Evolutionary conservation across 92 coral and sea anemone species (phyloP), one percentile per base, ranked within the genome.

Genomic region (Phymanthus crucifer): DNA sequence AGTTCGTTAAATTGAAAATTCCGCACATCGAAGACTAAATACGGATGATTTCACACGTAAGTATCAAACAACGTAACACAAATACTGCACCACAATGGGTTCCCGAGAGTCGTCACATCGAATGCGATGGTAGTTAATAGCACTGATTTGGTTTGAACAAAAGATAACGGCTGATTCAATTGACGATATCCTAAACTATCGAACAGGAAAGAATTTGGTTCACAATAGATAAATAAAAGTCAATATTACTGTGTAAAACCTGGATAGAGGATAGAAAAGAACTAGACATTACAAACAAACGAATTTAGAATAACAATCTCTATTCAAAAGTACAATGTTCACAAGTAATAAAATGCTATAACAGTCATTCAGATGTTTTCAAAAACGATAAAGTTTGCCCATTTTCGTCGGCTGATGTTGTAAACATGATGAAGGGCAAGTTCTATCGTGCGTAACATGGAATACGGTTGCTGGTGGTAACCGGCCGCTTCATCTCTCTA

Each of bases 381-480:
- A 29, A 17, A 29, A 61, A 61, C 27, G 32, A 61, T 24, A 54
- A 54, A 9, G n/a, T 23, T 54, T 54, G 6, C n/a, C 4, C 64
- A 54, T 61, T 61, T 61, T 61, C 6, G 11, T 38, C 47, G 81
- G 72, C 65, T 61, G 57, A 38, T 26, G 29, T 71, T 48, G 68
- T 64, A 77, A 77, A 77, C 81, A 77, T 64, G 81, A 64, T 35
- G 65, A 40, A 13, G 9, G n/a, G 29, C 36, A 21, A 16, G 71
- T 10, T 57, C 66, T 24, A 61, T 61, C 68, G 68, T 61, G 68
- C 68, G 68, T 61, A 61, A 61, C 68, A 61, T 29, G 29, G 16
- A 61, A 24, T 29, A 61, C 68, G 68, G 68, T 61, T 61, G 68
- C 68, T 61, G 68, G 32, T 38, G 23, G 45, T 34, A 38, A 69